Evolutionary conservation across 2,113 vertebrate genomes (phyloP).

Genomic region (Uria lomvia): DNA sequence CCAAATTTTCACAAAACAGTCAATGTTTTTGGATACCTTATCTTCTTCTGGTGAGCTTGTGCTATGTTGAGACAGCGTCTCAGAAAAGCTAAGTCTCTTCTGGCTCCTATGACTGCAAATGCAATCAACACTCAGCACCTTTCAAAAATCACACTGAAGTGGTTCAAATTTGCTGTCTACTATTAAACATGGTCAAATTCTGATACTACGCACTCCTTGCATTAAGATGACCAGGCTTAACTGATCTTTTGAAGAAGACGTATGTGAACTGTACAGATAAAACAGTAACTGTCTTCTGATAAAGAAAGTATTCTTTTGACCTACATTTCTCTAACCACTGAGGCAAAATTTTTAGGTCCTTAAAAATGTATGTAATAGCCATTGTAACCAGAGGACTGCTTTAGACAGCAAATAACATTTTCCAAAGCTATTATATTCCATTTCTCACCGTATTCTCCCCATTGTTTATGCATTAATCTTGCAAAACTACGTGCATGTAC

Average conservation of each 20-base stretch:
- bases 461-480: neutral
- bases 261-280: neutral
- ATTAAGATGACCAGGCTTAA: neutral
- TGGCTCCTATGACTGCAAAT: neutral
- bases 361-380: neutral
- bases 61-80: neutral
- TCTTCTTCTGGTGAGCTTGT: neutral
- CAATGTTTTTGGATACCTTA: neutral
- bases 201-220: neutral
- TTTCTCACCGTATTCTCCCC: neutral
- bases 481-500: neutral
- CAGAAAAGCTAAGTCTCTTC: neutral
- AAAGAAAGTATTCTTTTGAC: neutral
- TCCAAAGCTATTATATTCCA: neutral
- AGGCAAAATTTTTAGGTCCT: neutral
- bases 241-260: neutral
- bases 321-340: neutral
- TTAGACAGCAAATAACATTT: neutral
- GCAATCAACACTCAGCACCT: neutral
- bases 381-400: neutral
- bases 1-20: neutral
- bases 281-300: neutral
- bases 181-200: neutral
- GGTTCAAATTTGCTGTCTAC: neutral
- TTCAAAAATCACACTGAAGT: neutral